phyloP scores from a whole-genome alignment of 2,888 invertebrate genomes.

The Parnassius apollo region DNA sequence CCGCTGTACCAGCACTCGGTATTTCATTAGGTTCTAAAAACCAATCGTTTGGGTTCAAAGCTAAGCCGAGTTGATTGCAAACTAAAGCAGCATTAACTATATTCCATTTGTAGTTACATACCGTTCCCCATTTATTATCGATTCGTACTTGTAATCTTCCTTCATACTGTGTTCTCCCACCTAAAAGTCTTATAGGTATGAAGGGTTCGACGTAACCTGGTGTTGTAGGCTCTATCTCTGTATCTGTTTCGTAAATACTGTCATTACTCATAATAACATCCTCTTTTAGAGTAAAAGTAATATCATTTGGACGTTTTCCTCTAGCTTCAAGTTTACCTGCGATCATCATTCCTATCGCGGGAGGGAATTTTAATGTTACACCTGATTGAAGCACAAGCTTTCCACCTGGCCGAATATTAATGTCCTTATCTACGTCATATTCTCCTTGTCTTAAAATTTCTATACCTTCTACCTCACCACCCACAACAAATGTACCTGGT shows the following conservation, averaged over 20 bases:
- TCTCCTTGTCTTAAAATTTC: constrained; percentile 91
- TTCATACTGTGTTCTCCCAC: constrained; percentile 90
- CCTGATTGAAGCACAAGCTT: constrained; percentile 93
- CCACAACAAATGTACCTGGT: constrained; percentile 86
- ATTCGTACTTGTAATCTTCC: constrained; percentile 93
- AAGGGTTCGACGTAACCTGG: constrained; percentile 82
- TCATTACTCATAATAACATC: constrained; percentile 84
- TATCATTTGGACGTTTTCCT: constrained; percentile 89
- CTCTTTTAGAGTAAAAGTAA: constrained; percentile 89
- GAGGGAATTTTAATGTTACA: constrained; percentile 93
- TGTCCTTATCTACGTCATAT: constrained; percentile 95
- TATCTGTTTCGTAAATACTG: constrained; percentile 82
- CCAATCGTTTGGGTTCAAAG: constrained; percentile 96
- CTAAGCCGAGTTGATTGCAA: constrained; percentile 96
- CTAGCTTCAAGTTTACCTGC: constrained; percentile 94
- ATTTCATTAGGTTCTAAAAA: constrained; percentile 90
- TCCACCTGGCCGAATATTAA: constrained; percentile 96
- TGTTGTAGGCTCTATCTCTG: constrained; percentile 82
- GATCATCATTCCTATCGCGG: constrained; percentile 97
- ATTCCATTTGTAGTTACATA: constrained; percentile 98
- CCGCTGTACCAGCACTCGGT: constrained; percentile 88
- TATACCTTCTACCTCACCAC: constrained; percentile 96
- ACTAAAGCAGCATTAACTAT: constrained; percentile 94
- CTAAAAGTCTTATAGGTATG: constrained; percentile 89
- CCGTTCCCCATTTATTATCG: constrained; percentile 96